phyloP scores from a whole-genome alignment of 2,797 vertebrate genomes.

The Lepus townsendii region DNA sequence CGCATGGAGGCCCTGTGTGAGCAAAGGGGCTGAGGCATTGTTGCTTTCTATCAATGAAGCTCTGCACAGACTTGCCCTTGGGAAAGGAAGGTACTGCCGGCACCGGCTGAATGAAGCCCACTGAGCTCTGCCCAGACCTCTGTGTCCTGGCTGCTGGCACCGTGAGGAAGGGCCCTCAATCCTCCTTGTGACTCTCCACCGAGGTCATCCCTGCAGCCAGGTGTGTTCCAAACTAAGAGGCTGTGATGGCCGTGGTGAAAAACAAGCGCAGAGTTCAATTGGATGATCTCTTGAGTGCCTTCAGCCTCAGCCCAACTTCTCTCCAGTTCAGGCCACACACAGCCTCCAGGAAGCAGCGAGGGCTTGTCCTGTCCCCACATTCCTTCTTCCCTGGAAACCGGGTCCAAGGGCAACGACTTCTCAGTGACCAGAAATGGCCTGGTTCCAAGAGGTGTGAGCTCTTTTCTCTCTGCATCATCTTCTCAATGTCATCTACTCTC shows the following conservation, averaged over 20 bases:
- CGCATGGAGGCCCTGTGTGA: neutral
- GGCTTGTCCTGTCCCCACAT: neutral
- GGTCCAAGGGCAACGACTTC: conserved; percentile 26
- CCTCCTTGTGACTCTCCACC: conserved; percentile 18
- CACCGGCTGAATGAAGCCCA: neutral
- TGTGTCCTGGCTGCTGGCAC: neutral
- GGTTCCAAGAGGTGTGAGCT: neutral
- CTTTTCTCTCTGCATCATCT: conserved; percentile 34
- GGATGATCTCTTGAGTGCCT: neutral
- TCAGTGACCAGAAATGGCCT: conserved; percentile 24
- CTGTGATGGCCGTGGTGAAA: neutral
- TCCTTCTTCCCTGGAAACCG: neutral
- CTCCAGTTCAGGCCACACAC: conserved; percentile 1
- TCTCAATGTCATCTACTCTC: conserved; percentile 7
- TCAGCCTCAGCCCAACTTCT: conserved; percentile 22
- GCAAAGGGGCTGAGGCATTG: neutral
- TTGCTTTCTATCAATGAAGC: neutral
- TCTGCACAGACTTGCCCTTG: neutral
- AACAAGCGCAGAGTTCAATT: neutral
- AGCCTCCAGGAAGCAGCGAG: neutral
- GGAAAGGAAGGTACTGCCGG: neutral
- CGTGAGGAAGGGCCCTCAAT: neutral
- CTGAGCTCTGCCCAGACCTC: neutral
- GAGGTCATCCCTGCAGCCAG: conserved; percentile 19
- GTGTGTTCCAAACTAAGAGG: conserved; percentile 36